Evolutionary conservation across 2,888 invertebrate genomes (phyloP).

Genomic region (Oxystoma pomonae): DNA sequence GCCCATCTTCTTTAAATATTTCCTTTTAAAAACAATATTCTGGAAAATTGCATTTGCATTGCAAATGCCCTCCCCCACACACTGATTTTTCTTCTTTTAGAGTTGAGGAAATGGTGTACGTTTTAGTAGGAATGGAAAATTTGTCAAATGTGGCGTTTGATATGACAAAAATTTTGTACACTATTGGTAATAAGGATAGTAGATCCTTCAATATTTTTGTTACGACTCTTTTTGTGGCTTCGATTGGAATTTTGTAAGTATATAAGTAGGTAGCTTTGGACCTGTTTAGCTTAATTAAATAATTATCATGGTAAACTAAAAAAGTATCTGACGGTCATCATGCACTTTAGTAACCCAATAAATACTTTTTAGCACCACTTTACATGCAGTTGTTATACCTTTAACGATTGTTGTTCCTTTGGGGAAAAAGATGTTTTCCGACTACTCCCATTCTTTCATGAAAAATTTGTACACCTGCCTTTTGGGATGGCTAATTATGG

Average conservation of each 20-base stretch:
- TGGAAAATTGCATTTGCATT: too few species aligned
- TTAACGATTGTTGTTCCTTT: slow-evolving; percentile 26
- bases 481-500: slow-evolving; percentile 25
- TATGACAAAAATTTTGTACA: slow-evolving; percentile 24
- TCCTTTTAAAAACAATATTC: too few species aligned
- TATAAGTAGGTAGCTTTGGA: neutral
- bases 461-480: slow-evolving; percentile 22
- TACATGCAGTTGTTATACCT: slow-evolving; percentile 28
- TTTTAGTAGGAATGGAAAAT: slow-evolving; percentile 27
- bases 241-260: slow-evolving; percentile 27
- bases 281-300: too few species aligned
- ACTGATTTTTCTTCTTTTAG: too few species aligned
- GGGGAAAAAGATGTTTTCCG: slow-evolving; percentile 22
- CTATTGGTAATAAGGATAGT: slow-evolving; percentile 19
- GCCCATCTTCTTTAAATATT: too few species aligned
- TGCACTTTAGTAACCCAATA: too few species aligned
- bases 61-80: too few species aligned
- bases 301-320: too few species aligned
- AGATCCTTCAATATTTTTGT: slow-evolving; percentile 16
- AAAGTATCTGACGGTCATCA: too few species aligned
- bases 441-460: slow-evolving; percentile 21
- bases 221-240: slow-evolving; percentile 18
- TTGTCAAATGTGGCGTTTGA: slow-evolving; percentile 25
- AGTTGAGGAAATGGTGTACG: slow-evolving; percentile 28
- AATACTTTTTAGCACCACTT: slow-evolving; percentile 19